Percentiles rank a stretch among this genome's conserved stretches.
Evolutionary conservation across 2,113 vertebrate genomes (phyloP).

Genomic region (Gymnarchus niloticus): DNA sequence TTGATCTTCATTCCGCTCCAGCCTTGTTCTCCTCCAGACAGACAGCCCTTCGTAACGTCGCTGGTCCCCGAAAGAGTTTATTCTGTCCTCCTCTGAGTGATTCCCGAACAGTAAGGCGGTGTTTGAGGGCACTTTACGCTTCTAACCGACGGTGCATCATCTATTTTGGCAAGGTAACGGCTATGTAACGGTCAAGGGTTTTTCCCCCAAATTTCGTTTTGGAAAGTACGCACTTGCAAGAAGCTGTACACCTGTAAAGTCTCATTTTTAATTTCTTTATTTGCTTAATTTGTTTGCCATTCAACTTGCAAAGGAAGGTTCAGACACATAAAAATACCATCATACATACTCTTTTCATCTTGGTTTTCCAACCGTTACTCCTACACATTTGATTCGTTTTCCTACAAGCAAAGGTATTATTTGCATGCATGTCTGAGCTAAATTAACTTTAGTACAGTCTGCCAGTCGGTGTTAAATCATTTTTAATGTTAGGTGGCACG

Average conservation of each 20-base stretch:
- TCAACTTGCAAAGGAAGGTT: neutral
- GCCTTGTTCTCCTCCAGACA: conserved; percentile 50
- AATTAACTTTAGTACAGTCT: neutral
- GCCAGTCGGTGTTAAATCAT: neutral
- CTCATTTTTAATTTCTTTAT: neutral
- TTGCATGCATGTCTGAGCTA: neutral
- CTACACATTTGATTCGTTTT: conserved; percentile 1
- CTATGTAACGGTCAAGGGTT: neutral
- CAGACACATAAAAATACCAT: neutral
- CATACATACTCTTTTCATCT: neutral
- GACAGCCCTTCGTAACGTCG: conserved; percentile 47
- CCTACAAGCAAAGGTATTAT: neutral
- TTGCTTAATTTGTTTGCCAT: neutral
- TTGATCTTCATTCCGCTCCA: conserved; percentile 59
- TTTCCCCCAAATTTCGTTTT: neutral
- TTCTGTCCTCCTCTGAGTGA: conserved; percentile 16
- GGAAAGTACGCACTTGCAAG: neutral
- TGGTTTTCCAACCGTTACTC: neutral
- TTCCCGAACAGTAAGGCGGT: conserved; percentile 35
- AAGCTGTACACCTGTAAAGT: conserved; percentile 3
- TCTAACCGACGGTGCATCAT: conserved; percentile 2
- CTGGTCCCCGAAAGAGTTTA: conserved; percentile 45
- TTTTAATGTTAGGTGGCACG: neutral
- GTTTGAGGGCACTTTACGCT: conserved; percentile 23
- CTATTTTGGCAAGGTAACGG: neutral